Conservation (phyloP, 2,797 vertebrate genomes). For the Argya squamiceps region DNA sequence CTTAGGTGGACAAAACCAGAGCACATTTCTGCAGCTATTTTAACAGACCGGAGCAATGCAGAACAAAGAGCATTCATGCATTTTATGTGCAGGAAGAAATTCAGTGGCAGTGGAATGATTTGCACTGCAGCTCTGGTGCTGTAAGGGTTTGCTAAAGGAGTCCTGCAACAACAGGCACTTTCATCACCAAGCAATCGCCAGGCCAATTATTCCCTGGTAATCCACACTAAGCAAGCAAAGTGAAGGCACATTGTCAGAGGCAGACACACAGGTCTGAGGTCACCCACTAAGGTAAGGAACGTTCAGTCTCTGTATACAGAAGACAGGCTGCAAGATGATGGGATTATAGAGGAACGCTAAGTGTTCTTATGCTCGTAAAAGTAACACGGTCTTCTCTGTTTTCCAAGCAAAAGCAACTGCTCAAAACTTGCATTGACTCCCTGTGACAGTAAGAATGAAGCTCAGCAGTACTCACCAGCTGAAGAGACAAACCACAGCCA, state of each 20-base stretch:
- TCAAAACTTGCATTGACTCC: neutral
- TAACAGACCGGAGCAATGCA: neutral
- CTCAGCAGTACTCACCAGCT: neutral
- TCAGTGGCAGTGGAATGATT: neutral
- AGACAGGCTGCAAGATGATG: neutral
- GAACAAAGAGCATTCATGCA: fast-evolving
- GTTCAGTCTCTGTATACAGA: neutral
- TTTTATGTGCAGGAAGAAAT: neutral
- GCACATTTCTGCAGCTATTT: neutral
- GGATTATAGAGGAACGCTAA: neutral
- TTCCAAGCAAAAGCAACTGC: neutral
- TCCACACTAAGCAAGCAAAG: neutral
- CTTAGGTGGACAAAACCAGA: neutral
- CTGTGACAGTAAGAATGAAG: neutral
- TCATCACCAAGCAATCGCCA: neutral
- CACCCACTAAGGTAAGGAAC: neutral
- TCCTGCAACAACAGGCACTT: neutral
- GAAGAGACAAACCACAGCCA: neutral
- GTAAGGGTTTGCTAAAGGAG: neutral
- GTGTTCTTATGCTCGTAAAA: neutral
- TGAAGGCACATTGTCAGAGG: neutral
- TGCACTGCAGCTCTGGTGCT: neutral
- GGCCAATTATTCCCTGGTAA: neutral
- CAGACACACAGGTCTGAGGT: neutral
- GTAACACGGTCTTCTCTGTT: neutral